A percentile compares a stretch with the other conserved stretches of the same genome.
These are phyloP conservation scores for Leucophenga maculata DNA, from an alignment of 2,888 invertebrate genomes.

Conservation along the genomic window DNA sequence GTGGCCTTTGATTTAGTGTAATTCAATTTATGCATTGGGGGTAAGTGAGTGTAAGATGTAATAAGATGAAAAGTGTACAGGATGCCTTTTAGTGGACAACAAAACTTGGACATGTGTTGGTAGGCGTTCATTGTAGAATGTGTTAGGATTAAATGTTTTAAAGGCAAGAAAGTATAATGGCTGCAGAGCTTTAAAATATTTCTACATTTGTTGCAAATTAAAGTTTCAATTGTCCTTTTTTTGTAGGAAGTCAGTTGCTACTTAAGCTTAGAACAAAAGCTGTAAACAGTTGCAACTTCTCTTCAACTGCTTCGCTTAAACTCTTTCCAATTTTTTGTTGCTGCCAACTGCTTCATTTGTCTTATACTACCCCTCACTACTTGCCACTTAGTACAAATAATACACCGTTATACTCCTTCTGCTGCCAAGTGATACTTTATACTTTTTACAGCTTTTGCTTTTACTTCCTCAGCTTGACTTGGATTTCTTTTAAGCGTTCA, in stretches of 20 bases:
- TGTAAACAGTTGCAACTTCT: background rate
- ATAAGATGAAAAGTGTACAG: background rate
- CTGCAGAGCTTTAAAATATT: no score
- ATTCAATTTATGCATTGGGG: no score
- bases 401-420: slow-evolving; percentile 54
- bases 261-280: no score
- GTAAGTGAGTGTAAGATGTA: background rate
- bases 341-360: background rate
- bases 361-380: background rate
- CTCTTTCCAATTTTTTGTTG: background rate
- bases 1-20: slow-evolving; percentile 4
- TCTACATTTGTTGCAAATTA: no score
- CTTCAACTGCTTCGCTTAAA: background rate
- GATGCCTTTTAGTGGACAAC: no score
- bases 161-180: no score
- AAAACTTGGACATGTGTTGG: no score
- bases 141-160: background rate
- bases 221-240: no score
- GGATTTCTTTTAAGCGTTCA: slow-evolving; percentile 1
- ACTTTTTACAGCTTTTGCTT: slow-evolving; percentile 8
- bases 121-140: no score
- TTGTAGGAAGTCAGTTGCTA: no score
- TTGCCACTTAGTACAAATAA: slow-evolving; percentile 54
- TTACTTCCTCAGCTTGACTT: slow-evolving; percentile 12
- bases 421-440: background rate